Conservation (phyloP, 2,888 invertebrate genomes). For the Rhaphigaster nebulosa region DNA sequence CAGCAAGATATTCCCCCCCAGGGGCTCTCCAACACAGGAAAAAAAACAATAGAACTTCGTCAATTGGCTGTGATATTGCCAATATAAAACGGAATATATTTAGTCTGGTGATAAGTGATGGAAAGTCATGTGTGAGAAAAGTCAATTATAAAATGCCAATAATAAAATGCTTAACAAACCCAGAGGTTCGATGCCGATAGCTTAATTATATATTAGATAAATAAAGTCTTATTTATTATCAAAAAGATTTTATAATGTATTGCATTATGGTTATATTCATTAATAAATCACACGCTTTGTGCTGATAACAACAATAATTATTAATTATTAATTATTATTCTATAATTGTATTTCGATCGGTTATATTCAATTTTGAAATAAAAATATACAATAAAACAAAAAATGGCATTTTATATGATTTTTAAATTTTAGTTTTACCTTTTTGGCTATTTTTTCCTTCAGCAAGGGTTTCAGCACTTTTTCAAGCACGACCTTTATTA, state of each 20-base stretch:
- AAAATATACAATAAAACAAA: too few species aligned
- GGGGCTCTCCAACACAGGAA: background rate
- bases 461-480: conserved; percentile 46
- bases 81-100: background rate
- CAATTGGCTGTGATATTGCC: conserved; percentile 1
- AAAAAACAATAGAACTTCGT: conserved; percentile 26
- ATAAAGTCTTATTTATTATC: too few species aligned
- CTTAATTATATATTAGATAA: too few species aligned
- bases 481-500: conserved; percentile 20
- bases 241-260: too few species aligned
- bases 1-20: background rate
- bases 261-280: too few species aligned
- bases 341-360: too few species aligned
- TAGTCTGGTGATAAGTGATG: background rate
- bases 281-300: too few species aligned
- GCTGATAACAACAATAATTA: too few species aligned
- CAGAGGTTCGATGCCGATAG: too few species aligned
- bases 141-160: background rate
- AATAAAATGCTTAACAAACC: background rate
- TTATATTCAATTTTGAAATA: too few species aligned
- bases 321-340: too few species aligned
- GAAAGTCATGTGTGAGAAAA: background rate
- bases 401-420: too few species aligned
- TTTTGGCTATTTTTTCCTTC: conserved; percentile 51
- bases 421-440: background rate